Conservation (phyloP, 2,888 invertebrate species). For the Flabesymbios commensalis region DNA sequence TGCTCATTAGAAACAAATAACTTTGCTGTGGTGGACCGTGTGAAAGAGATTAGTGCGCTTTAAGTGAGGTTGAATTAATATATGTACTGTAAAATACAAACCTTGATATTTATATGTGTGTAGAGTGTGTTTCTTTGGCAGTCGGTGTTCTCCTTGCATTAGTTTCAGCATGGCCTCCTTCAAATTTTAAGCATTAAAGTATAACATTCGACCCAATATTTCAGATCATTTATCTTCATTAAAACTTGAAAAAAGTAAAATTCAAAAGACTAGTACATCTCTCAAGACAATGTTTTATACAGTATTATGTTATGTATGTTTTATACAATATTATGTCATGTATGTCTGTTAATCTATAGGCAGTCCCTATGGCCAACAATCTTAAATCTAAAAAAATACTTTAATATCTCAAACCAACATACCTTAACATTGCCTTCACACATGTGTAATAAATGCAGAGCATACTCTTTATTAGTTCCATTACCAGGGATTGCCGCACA, state of each 20-base stretch:
- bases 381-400: too few species aligned
- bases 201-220: not conserved
- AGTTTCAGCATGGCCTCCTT: conserved; percentile 83
- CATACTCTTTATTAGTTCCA: conserved; percentile 90
- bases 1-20: too few species aligned
- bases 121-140: conserved; percentile 69
- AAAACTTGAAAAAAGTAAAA: not conserved
- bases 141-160: conserved; percentile 75
- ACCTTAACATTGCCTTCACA: conserved; percentile 32
- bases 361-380: too few species aligned
- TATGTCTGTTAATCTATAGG: too few species aligned
- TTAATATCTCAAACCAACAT: not conserved
- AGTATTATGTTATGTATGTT: too few species aligned
- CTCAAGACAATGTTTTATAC: too few species aligned
- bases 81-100: conserved; percentile 39
- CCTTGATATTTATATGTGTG: conserved; percentile 63
- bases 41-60: too few species aligned
- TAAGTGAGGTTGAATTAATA: too few species aligned
- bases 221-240: too few species aligned
- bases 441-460: conserved; percentile 76
- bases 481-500: conserved; percentile 93
- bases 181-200: conserved; percentile 31
- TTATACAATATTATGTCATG: too few species aligned
- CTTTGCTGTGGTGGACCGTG: too few species aligned
- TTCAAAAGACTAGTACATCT: too few species aligned